phyloP scores from a whole-genome alignment of 92 coral and sea anemone species.

The Parazoanthus darwini region DNA sequence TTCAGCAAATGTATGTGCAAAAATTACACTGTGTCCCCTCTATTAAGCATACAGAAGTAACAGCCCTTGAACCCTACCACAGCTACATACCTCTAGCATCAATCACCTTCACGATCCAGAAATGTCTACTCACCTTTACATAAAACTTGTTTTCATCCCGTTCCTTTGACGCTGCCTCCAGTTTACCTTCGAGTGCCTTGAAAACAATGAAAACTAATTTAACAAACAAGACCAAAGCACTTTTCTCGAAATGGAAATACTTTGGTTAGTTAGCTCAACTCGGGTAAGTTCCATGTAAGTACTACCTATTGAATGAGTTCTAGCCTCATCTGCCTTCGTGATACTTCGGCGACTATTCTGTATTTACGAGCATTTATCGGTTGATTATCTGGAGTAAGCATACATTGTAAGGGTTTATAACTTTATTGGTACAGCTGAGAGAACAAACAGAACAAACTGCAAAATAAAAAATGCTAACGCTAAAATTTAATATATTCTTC shows the following conservation, averaged over 20 bases:
- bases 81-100: not conserved
- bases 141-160: conserved; percentile 92
- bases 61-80: not conserved
- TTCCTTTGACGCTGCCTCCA: conserved; percentile 73
- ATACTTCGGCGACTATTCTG: not conserved
- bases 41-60: not conserved
- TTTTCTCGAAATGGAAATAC: not conserved
- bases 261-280: not conserved
- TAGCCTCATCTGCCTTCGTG: too few relatives aligned
- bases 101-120: not conserved
- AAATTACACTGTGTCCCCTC: too few relatives aligned
- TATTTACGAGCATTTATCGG: not conserved
- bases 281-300: not conserved
- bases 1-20: too few relatives aligned
- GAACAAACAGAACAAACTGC: too few relatives aligned
- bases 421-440: too few relatives aligned
- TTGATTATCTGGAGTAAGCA: not conserved
- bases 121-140: conserved; percentile 56
- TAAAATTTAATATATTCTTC: too few relatives aligned
- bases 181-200: conserved; percentile 68
- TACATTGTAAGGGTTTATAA: not conserved
- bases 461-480: too few relatives aligned
- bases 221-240: not conserved
- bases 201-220: conserved; percentile 2
- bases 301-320: too few relatives aligned